Conservation (phyloP, 2,113 vertebrate species). For the Pteronura brasiliensis region DNA sequence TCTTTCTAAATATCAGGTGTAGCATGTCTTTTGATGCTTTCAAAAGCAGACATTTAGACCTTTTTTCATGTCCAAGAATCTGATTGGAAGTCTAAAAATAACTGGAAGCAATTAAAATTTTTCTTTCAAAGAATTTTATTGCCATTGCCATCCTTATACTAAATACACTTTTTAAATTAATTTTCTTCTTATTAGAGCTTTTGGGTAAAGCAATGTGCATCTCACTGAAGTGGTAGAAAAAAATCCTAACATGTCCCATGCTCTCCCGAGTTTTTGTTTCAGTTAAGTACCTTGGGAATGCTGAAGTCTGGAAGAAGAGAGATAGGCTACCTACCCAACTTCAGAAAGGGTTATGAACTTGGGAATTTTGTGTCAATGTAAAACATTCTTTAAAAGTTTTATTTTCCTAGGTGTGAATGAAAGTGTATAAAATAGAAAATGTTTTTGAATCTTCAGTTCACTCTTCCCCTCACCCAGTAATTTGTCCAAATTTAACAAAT, state of each 20-base stretch:
- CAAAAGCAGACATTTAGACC: conserved; percentile 26
- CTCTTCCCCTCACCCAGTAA: not conserved
- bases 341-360: conserved; percentile 4
- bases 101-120: conserved; percentile 60
- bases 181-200: conserved; percentile 42
- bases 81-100: conserved; percentile 58
- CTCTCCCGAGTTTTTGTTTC: conserved; percentile 17
- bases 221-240: conserved; percentile 8
- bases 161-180: conserved; percentile 32
- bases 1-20: conserved; percentile 60
- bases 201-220: conserved; percentile 44
- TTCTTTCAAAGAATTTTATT: not conserved
- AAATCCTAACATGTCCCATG: not conserved
- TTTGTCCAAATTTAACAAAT: conserved; percentile 50
- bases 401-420: conserved; percentile 44
- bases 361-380: not conserved
- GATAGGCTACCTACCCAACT: not conserved
- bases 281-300: not conserved
- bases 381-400: conserved; percentile 42
- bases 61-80: conserved; percentile 68
- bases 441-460: conserved; percentile 48
- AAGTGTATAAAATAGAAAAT: conserved; percentile 52
- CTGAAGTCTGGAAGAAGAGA: not conserved
- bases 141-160: conserved; percentile 31
- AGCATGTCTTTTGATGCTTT: conserved; percentile 18